phyloP scores from a whole-genome alignment of 2,888 invertebrate species.

The Nudaria mundana region DNA sequence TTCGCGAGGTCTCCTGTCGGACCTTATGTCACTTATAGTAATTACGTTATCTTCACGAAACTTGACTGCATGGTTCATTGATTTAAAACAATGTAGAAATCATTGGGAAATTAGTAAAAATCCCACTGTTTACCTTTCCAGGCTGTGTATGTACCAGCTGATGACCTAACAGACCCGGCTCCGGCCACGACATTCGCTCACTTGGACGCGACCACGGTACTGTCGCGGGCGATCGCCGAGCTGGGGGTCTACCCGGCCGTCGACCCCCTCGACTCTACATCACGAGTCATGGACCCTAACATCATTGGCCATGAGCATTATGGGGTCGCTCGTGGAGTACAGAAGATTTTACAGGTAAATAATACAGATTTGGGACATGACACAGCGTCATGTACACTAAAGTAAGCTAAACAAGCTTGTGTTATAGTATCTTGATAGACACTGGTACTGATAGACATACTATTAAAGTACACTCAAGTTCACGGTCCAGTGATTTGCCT shows the following conservation, averaged over 20 bases:
- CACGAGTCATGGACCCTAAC: constrained; percentile 96
- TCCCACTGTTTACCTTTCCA: constrained; percentile 50
- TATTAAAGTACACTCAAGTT: too few relatives aligned
- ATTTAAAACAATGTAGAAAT: too few relatives aligned
- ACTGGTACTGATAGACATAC: too few relatives aligned
- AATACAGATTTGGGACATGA: neutral
- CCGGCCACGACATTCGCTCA: constrained; percentile 98
- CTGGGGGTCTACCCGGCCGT: constrained; percentile 96
- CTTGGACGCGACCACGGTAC: constrained; percentile 96
- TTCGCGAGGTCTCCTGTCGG: too few relatives aligned
- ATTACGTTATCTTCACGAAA: too few relatives aligned
- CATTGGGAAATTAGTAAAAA: too few relatives aligned
- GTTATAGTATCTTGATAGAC: too few relatives aligned
- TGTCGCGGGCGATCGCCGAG: constrained; percentile 96
- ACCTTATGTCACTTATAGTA: too few relatives aligned
- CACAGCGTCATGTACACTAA: too few relatives aligned
- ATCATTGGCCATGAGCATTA: constrained; percentile 95
- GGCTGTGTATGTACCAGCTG: constrained; percentile 96
- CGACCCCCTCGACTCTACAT: constrained; percentile 96
- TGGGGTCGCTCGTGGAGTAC: constrained; percentile 92
- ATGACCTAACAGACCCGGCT: constrained; percentile 96
- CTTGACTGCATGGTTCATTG: too few relatives aligned
- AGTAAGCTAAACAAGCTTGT: too few relatives aligned
- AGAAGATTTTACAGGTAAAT: constrained; percentile 85
- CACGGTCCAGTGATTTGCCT: too few relatives aligned